Conservation (phyloP, 2,888 invertebrate genomes). For the Tetranychus piercei region DNA sequence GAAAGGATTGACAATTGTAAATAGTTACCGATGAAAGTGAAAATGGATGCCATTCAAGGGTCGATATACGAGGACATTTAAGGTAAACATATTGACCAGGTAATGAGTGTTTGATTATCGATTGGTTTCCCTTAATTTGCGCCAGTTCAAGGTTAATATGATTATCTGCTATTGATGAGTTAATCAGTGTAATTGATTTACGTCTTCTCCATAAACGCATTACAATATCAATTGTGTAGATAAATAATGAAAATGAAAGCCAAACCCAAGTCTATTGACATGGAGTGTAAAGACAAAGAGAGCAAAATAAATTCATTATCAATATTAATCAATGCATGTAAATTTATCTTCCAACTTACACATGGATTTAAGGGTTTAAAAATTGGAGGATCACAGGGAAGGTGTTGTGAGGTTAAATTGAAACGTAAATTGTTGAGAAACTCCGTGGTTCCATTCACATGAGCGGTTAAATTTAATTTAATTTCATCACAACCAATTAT, state of each 20-base stretch:
- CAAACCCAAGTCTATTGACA: slow-evolving; percentile 5
- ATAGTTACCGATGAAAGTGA: background rate
- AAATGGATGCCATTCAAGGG: slow-evolving; percentile 12
- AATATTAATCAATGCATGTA: no score
- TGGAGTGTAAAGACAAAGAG: background rate
- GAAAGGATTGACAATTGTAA: background rate
- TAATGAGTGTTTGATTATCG: background rate
- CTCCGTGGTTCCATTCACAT: background rate
- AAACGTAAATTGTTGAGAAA: background rate
- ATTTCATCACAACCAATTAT: slow-evolving; percentile 1
- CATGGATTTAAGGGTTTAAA: background rate
- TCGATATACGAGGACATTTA: slow-evolving; percentile 1
- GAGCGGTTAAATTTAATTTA: background rate
- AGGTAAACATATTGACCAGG: slow-evolving; percentile 11
- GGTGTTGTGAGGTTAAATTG: background rate
- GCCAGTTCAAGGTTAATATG: background rate
- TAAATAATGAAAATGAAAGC: background rate
- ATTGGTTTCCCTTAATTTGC: background rate
- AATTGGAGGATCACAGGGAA: background rate
- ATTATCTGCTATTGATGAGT: background rate
- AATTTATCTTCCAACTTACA: background rate
- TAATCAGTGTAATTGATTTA: background rate
- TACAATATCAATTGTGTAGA: slow-evolving; percentile 3
- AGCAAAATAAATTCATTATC: background rate
- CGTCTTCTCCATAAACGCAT: background rate